Percentiles rank a stretch among this genome's conserved stretches.
phyloP scores from a whole-genome alignment of 2,888 invertebrate species.

The Tortricodes alternella region DNA sequence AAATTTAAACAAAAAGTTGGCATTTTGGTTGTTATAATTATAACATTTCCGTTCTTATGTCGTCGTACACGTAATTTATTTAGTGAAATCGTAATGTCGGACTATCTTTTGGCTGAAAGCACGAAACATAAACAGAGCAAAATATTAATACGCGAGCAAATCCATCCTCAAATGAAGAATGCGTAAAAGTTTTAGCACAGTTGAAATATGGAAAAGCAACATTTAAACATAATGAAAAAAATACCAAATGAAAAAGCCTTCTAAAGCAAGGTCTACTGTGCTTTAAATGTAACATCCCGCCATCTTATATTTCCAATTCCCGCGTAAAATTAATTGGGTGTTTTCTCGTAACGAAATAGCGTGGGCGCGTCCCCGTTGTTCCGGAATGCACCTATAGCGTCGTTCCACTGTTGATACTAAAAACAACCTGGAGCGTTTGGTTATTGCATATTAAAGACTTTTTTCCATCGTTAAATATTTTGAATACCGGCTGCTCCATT shows the following conservation, averaged over 20 bases:
- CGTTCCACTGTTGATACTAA: slow-evolving; percentile 4
- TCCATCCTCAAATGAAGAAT: no score
- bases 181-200: no score
- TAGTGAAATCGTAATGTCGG: not conserved
- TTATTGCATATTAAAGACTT: slow-evolving; percentile 18
- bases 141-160: not conserved
- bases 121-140: not conserved
- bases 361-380: slow-evolving; percentile 26
- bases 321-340: slow-evolving; percentile 20
- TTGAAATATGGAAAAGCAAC: no score
- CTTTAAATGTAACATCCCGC: not conserved
- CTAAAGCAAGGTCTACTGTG: not conserved
- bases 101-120: not conserved
- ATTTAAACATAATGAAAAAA: no score
- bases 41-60: not conserved
- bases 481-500: not conserved
- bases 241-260: no score
- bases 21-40: slow-evolving; percentile 2
- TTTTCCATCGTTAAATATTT: slow-evolving; percentile 9
- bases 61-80: not conserved
- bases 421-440: slow-evolving; percentile 24
- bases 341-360: slow-evolving; percentile 9
- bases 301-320: slow-evolving; percentile 11
- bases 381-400: slow-evolving; percentile 19
- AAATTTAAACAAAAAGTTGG: no score